Evolutionary conservation across 2,113 vertebrate genomes (phyloP), one percentile per base, ranked within the genome.

Genomic region (Gobiocypris rarus): DNA sequence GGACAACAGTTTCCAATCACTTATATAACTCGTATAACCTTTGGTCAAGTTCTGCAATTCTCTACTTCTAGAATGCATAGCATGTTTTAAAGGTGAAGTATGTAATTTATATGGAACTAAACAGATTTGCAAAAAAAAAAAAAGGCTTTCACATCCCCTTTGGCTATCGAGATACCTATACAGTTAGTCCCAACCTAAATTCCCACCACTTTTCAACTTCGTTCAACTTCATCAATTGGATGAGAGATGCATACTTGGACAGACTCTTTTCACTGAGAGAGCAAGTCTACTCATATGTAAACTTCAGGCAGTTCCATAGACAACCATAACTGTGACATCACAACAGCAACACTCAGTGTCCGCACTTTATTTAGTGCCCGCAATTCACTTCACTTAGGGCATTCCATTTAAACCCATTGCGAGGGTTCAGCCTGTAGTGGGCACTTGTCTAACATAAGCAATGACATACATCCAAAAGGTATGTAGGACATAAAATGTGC

Each of bases 41-140:
- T 63, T 65, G 61, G 6, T 17, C 3, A 67, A 0, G 15, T 65
- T 63, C 5, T 63, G 14, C 34, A 70, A 6, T 19, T 38, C 67
- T 71, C 22, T n/a, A 73, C 22, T 14, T 71, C 10, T 11, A 24
- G 70, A 73, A 48, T 43, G 7, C 4, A 48, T 48, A 48, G 43
- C 70, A 73, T 52, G 6, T 75, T 75, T 48, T 75, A 75, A 75
- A 75, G 48, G 24, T 17, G 0, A 75, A 75, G 26, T 75, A 75
- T 75, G 48, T 52, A 22, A 75, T 52, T 75, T 15, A 17, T 13
- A 70, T 9, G 19, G 65, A 3, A 5, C 65, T 69, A 69, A 69
- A 69, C 31, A 31, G 13, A 63, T 15, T 63, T 65, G 26, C 26
- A 15, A 31, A 34, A 65, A 17, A 9, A 31, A 31, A 31, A n/a